phyloP scores from a whole-genome alignment of 1,140 invertebrate species.

The Dendrolimus punctatus region DNA sequence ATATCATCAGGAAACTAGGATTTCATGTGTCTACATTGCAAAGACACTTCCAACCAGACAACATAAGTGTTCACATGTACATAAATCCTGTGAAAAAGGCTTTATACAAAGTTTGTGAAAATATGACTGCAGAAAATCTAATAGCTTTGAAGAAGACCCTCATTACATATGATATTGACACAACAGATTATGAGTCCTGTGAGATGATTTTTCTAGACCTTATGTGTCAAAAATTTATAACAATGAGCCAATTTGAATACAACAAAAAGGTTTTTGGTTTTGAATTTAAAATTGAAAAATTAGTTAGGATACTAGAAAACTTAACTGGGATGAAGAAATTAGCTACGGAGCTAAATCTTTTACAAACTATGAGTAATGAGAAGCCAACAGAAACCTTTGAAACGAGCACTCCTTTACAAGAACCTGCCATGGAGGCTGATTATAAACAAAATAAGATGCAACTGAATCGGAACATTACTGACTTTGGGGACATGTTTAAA shows the following conservation, averaged over 20 bases:
- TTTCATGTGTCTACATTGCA: constrained; percentile 39
- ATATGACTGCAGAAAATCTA: constrained; percentile 34
- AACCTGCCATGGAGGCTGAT: constrained; percentile 3
- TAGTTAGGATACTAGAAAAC: constrained; percentile 42
- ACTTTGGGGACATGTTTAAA: background rate
- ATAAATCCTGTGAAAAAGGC: constrained; percentile 53
- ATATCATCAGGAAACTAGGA: constrained; percentile 47
- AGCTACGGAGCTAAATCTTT: constrained; percentile 28
- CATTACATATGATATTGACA: constrained; percentile 37
- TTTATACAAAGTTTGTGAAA: constrained; percentile 53
- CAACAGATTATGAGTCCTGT: constrained; percentile 40
- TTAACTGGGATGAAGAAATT: constrained; percentile 28
- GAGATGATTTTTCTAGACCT: constrained; percentile 53
- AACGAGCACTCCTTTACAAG: background rate
- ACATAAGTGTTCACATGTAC: constrained; percentile 29
- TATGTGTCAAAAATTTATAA: constrained; percentile 51
- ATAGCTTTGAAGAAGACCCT: constrained; percentile 45
- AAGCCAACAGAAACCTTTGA: constrained; percentile 3
- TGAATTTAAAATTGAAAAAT: constrained; percentile 31
- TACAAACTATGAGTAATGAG: constrained; percentile 32
- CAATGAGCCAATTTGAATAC: constrained; percentile 22
- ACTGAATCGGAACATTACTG: background rate
- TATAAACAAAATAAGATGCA: background rate
- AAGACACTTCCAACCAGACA: constrained; percentile 32
- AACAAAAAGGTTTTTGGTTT: constrained; percentile 15